Percentiles rank a stretch among this genome's conserved stretches.
These are phyloP conservation scores for Drosophila insularis DNA, from an alignment of 1,140 invertebrate species.

Conservation along the genomic window DNA sequence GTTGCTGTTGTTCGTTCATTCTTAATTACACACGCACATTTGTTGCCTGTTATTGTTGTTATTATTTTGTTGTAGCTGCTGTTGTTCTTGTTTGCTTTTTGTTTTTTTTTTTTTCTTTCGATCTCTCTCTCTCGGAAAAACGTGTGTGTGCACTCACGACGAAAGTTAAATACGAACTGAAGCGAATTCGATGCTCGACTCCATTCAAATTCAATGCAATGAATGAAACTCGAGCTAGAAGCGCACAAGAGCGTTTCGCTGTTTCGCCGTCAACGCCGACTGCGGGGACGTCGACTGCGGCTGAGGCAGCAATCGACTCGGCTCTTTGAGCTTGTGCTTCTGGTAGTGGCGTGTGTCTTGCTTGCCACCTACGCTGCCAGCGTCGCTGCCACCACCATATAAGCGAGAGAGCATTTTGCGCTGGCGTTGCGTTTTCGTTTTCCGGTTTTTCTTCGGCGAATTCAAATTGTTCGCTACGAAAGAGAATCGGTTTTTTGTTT, in stretches of 20 bases:
- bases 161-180: conserved; percentile 75
- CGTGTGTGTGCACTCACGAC: conserved; percentile 70
- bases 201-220: conserved; percentile 54
- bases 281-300: neutral
- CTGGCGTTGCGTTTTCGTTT: neutral
- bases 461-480: neutral
- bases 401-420: neutral
- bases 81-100: conserved; percentile 23
- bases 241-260: conserved; percentile 26
- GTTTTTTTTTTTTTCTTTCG: conserved; percentile 10
- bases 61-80: conserved; percentile 25
- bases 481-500: neutral
- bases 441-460: conserved; percentile 1
- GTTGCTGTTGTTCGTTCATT: conserved; percentile 12
- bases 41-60: conserved; percentile 41
- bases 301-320: too few species aligned
- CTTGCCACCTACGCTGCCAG: conserved; percentile 1
- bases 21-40: conserved; percentile 16
- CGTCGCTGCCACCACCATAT: neutral
- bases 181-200: conserved; percentile 25
- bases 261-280: conserved; percentile 17
- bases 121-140: conserved; percentile 50
- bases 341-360: neutral
- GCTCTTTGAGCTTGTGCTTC: too few species aligned
- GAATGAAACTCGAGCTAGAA: conserved; percentile 69